Evolutionary conservation across 2,113 vertebrate genomes (phyloP), one percentile per base, ranked within the genome.

Genomic region (Oxyruncus cristatus): DNA sequence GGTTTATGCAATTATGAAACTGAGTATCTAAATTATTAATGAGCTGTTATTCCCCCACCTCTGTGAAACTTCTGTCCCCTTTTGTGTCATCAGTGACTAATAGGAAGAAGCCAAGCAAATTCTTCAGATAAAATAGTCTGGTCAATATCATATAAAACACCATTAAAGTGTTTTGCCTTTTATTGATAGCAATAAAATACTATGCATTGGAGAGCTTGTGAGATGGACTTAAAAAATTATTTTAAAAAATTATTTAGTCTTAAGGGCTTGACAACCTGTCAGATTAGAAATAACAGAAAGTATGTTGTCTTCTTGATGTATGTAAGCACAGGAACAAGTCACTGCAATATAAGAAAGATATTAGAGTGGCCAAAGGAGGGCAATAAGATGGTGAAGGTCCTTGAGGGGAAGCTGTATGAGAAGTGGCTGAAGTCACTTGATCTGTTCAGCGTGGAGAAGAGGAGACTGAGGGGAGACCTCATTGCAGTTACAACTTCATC

Each of bases 21-120:
- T 53, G 66, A 90, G 35, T 59, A 52, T 24, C 47, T 93, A 87
- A 88, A 92, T 89, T 95, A 50, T 91, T 93, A 95, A 95, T 58
- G 62, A 81, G 46, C 30, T 72, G 27, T 94, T 93, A 47, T 58
- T 62, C 19, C 30, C 10, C 35, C 28, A 58, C 49, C 72, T 92
- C 37, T 74, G 79, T 56, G 62, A 90, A 82, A 78, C 30, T 86
- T 66, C 63, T 93, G 26, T 68, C 17, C 26, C 11, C 32, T 83
- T 91, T 92, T 56, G 65, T 88, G 41, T 62, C 49, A 71, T 49
- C 33, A 72, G 35, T 49, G 42, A 17, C 44, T 59, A 90, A 92
- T 50, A 85, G 3, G 74, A 67, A 86, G 42, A 72, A 49, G 28
- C 3, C 16, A 79, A 67, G 7, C 1, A 62, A 79, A 79, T 75